Evolutionary conservation across 2,888 invertebrate genomes (phyloP).

Genomic region (Drosophila neonasuta): DNA sequence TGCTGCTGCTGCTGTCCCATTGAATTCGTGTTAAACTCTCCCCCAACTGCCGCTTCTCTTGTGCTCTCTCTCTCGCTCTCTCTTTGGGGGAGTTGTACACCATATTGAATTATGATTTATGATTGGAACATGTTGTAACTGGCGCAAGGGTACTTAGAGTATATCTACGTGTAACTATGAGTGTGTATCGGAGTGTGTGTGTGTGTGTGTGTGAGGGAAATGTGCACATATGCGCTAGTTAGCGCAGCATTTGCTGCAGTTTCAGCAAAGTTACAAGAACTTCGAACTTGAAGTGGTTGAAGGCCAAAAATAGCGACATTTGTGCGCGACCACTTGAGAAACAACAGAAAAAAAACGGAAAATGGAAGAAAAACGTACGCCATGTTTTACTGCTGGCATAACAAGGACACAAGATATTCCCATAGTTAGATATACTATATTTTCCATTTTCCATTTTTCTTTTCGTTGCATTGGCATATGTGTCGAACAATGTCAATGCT

Average conservation of each 20-base stretch:
- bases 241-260: slow-evolving; percentile 62
- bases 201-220: slow-evolving; percentile 42
- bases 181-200: slow-evolving; percentile 9
- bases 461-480: neutral
- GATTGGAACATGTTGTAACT: slow-evolving; percentile 68
- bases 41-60: neutral
- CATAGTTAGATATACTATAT: slow-evolving; percentile 10
- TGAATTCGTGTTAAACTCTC: slow-evolving; percentile 51
- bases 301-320: slow-evolving; percentile 71
- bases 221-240: slow-evolving; percentile 75
- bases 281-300: slow-evolving; percentile 57
- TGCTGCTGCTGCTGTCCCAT: slow-evolving; percentile 29
- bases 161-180: slow-evolving; percentile 22
- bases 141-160: slow-evolving; percentile 68
- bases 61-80: slow-evolving; percentile 3
- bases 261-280: slow-evolving; percentile 33
- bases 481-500: slow-evolving; percentile 43
- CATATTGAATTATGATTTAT: slow-evolving; percentile 79
- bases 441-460: slow-evolving; percentile 9
- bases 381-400: slow-evolving; percentile 49
- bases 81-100: slow-evolving; percentile 57
- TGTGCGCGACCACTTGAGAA: slow-evolving; percentile 61
- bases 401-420: slow-evolving; percentile 49
- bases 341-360: slow-evolving; percentile 27
- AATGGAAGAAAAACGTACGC: slow-evolving; percentile 37